Evolutionary conservation across 2,888 invertebrate species (phyloP), one percentile per base, ranked within the genome.

Genomic region (Loripinus fragilis): DNA sequence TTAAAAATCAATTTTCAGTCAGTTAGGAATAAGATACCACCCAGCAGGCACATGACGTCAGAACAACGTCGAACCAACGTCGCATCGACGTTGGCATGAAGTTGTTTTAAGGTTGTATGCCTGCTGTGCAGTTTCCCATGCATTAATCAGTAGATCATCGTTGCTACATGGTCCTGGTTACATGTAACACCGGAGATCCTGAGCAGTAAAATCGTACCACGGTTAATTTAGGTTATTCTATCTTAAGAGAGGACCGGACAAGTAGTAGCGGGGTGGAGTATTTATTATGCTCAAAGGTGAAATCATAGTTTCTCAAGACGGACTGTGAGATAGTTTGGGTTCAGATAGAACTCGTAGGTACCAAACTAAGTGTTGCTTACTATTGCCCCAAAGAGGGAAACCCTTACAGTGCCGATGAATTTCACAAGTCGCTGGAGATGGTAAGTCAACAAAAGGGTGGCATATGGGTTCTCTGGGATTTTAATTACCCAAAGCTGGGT

Each of bases 291-390:
- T 67, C 2, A 38, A 23, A 42, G 33, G 38, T 23, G 20, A 7
- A 2, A 41, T 67, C 42, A 67, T 67, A 12, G 67, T 28, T 12
- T 42, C 55, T 69, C 23, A 74, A 68, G 20, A 74, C 74, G 0
- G 74, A 74, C 10, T 74, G 73, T 41, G 74, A 74, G 52, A 55
- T 74, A 42, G 20, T 74, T 42, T 74, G 68, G 74, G 33, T 69
- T 8, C 68, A 69, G 45, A 20, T 74, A n/a, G 68, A 74, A 50
- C 50, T 74, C 8, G 55, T 23, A 38, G 68, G 60, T 10, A 42
- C 10, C 7, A 66, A 65, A 48, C 72, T 65, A 17, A 55, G 60
- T n/a, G 68, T 45, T 38, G 68, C 74, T 8, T 74, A 69, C 38
- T 74, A 74, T 45, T 50, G 65, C 35, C 74, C 74, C 2, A 42